phyloP scores from a whole-genome alignment of 2,888 invertebrate species.

The Limnephilus auricula region DNA sequence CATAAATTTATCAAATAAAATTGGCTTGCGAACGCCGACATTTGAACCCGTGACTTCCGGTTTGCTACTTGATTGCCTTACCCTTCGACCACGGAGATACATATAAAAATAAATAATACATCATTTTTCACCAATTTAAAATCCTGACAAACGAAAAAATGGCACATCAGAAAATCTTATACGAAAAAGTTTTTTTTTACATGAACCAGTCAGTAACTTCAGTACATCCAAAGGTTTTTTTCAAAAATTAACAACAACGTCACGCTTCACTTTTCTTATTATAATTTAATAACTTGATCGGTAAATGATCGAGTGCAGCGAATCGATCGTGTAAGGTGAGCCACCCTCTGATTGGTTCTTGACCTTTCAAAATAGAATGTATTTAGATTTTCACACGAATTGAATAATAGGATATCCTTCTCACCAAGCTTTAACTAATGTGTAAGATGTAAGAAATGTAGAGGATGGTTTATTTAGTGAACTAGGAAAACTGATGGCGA shows the following conservation, averaged over 20 bases:
- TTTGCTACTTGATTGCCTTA: too few relatives aligned
- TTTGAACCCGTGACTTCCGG: too few relatives aligned
- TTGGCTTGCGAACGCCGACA: too few relatives aligned
- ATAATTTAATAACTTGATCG: conserved; percentile 27
- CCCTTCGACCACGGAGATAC: background rate
- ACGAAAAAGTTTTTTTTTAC: background rate
- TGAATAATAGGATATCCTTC: conserved; percentile 35
- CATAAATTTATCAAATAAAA: too few relatives aligned
- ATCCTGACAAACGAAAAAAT: background rate
- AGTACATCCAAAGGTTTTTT: background rate
- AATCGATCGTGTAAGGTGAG: conserved; percentile 26
- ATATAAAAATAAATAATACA: background rate
- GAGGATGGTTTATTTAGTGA: background rate
- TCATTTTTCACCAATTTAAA: background rate
- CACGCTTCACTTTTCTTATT: background rate
- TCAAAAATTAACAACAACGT: background rate
- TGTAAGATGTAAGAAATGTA: background rate
- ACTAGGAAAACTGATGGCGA: background rate
- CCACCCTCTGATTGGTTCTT: conserved; percentile 24
- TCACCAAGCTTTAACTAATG: background rate
- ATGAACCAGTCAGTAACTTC: background rate
- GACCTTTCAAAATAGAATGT: conserved; percentile 41
- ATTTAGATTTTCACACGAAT: conserved; percentile 35
- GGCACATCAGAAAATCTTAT: background rate
- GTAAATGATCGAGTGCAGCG: background rate